Conservation (phyloP, 2,797 vertebrate species). For the Tachyglossus aculeatus region DNA sequence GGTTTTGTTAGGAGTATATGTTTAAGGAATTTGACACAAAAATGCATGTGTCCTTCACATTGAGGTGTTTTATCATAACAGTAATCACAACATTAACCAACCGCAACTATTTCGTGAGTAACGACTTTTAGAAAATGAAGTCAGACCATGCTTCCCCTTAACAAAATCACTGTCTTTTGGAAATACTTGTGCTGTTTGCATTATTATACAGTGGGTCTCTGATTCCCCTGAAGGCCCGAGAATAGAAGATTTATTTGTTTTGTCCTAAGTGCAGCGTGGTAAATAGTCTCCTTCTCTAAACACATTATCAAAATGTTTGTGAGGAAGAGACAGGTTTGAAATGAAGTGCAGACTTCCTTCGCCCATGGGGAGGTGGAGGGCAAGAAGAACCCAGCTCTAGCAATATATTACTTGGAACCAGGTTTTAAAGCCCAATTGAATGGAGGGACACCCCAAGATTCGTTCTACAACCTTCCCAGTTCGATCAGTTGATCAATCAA, state of each 20-base stretch:
- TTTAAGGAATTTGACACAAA: neutral
- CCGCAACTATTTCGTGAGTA: neutral
- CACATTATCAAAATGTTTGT: constrained; percentile 7
- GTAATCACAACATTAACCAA: neutral
- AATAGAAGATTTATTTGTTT: constrained; percentile 16
- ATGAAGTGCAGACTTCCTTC: constrained; percentile 38
- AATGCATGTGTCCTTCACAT: neutral
- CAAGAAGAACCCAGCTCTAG: too few species aligned
- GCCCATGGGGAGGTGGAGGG: constrained; percentile 7
- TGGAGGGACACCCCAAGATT: constrained; percentile 47
- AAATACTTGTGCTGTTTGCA: neutral
- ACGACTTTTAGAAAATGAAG: constrained; percentile 20
- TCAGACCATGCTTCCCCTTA: constrained; percentile 5
- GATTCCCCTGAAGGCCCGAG: constrained; percentile 14
- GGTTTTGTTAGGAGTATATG: constrained; percentile 6
- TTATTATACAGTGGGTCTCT: neutral
- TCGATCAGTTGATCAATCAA: too few species aligned
- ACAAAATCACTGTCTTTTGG: neutral
- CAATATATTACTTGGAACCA: constrained; percentile 33
- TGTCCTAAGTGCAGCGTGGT: neutral
- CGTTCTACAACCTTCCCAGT: constrained; percentile 52
- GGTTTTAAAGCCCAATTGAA: constrained; percentile 40
- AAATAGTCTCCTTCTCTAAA: constrained; percentile 8
- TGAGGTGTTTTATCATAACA: neutral
- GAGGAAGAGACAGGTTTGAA: constrained; percentile 16